These are phyloP conservation scores for Thecocarcelia acutangulata DNA, from an alignment of 2,888 invertebrate species.

Conservation along the genomic window DNA sequence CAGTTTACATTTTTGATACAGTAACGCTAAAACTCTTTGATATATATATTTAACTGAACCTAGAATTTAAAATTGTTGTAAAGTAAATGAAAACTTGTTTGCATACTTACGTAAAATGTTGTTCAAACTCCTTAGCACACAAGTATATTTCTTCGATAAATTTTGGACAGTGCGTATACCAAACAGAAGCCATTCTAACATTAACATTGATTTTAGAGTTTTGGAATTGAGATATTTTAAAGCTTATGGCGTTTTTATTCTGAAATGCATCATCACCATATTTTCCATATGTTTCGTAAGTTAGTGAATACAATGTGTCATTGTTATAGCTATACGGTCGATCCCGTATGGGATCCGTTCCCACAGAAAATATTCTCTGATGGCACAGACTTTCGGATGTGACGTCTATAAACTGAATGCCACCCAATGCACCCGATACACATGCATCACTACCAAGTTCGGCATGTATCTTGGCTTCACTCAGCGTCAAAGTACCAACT, in stretches of 20 bases:
- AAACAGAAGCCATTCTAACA: slow-evolving; percentile 91
- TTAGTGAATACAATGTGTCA: slow-evolving; percentile 77
- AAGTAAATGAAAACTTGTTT: too few relatives aligned
- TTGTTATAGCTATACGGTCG: slow-evolving; percentile 78
- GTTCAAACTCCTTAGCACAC: slow-evolving; percentile 94
- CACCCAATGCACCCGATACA: slow-evolving; percentile 94
- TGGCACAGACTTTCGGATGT: slow-evolving; percentile 92
- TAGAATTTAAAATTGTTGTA: too few relatives aligned
- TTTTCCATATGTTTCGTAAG: slow-evolving; percentile 81
- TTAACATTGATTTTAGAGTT: slow-evolving; percentile 77
- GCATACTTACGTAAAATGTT: slow-evolving; percentile 84
- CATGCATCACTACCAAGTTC: slow-evolving; percentile 84
- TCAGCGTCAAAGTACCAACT: slow-evolving; percentile 96
- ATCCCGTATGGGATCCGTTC: slow-evolving; percentile 87
- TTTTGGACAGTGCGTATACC: slow-evolving; percentile 95
- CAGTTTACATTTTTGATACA: too few relatives aligned
- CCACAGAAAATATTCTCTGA: slow-evolving; percentile 92
- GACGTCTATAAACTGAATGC: slow-evolving; percentile 93
- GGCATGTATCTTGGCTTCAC: slow-evolving; percentile 94
- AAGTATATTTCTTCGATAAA: slow-evolving; percentile 92
- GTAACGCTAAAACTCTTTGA: too few relatives aligned
- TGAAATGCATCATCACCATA: slow-evolving; percentile 74
- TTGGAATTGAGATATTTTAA: slow-evolving; percentile 79
- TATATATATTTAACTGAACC: too few relatives aligned
- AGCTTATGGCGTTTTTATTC: slow-evolving; percentile 81